Percentiles rank a stretch among this genome's conserved stretches.
These are phyloP conservation scores for Tanypteryx hageni DNA, from an alignment of 2,888 invertebrate species.

Conservation along the genomic window DNA sequence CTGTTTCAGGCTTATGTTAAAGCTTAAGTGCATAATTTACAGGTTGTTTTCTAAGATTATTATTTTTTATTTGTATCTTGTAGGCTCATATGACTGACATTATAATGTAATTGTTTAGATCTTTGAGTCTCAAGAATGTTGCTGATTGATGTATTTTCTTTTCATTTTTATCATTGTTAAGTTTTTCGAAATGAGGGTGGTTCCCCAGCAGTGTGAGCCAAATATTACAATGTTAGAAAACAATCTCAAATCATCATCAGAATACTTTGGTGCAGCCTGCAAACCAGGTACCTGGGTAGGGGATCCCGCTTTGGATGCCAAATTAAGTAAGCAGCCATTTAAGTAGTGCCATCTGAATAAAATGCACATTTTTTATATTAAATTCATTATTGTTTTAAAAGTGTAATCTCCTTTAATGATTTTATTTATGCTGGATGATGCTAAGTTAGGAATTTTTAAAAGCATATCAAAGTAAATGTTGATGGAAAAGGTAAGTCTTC, in stretches of 20 bases:
- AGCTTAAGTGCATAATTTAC: too few species aligned
- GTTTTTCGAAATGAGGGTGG: conserved; percentile 85
- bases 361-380: neutral
- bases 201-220: conserved; percentile 84
- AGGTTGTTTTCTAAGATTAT: neutral
- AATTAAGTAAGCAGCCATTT: conserved; percentile 80
- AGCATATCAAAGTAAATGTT: too few species aligned
- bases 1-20: too few species aligned
- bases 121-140: too few species aligned
- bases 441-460: neutral
- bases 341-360: neutral
- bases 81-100: too few species aligned
- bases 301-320: conserved; percentile 80
- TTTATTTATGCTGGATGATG: neutral
- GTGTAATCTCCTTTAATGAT: neutral
- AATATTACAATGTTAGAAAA: conserved; percentile 85
- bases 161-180: conserved; percentile 73
- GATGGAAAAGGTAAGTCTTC: too few species aligned
- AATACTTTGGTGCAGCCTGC: conserved; percentile 88
- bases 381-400: neutral
- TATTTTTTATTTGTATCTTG: too few species aligned
- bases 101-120: too few species aligned
- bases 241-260: conserved; percentile 83
- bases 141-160: neutral
- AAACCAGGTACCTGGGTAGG: conserved; percentile 91